phyloP scores from a whole-genome alignment of 2,888 invertebrate genomes.

The Molorchus minor region DNA sequence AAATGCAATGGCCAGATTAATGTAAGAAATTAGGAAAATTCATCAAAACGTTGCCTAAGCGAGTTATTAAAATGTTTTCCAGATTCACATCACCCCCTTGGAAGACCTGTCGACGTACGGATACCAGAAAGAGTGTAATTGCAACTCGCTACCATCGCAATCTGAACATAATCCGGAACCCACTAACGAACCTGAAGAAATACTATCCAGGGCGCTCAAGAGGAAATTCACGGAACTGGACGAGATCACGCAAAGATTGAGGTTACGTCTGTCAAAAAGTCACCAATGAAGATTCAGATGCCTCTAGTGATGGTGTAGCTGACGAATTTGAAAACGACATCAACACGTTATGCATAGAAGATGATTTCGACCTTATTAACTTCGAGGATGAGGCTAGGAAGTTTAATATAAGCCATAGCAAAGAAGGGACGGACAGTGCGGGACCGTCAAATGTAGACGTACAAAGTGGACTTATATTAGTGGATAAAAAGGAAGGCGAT shows the following conservation, averaged over 20 bases:
- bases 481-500: neutral
- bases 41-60: no score
- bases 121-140: constrained; percentile 15
- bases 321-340: constrained; percentile 70
- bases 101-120: constrained; percentile 28
- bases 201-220: constrained; percentile 65
- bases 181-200: constrained; percentile 47
- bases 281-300: constrained; percentile 65
- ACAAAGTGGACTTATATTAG: neutral
- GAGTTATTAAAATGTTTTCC: no score
- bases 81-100: constrained; percentile 67
- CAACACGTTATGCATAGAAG: constrained; percentile 62
- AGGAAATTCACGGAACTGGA: constrained; percentile 71
- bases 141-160: neutral
- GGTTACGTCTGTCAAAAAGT: constrained; percentile 68
- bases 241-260: constrained; percentile 70
- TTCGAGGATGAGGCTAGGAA: constrained; percentile 49
- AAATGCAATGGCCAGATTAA: constrained; percentile 71
- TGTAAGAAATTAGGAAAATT: constrained; percentile 60
- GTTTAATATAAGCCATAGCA: constrained; percentile 31
- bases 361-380: constrained; percentile 58
- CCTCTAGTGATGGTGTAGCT: constrained; percentile 59
- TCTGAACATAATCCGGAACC: constrained; percentile 26
- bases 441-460: neutral
- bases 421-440: neutral